Conservation (phyloP, 2,797 vertebrate species). For the Macropodus opercularis region DNA sequence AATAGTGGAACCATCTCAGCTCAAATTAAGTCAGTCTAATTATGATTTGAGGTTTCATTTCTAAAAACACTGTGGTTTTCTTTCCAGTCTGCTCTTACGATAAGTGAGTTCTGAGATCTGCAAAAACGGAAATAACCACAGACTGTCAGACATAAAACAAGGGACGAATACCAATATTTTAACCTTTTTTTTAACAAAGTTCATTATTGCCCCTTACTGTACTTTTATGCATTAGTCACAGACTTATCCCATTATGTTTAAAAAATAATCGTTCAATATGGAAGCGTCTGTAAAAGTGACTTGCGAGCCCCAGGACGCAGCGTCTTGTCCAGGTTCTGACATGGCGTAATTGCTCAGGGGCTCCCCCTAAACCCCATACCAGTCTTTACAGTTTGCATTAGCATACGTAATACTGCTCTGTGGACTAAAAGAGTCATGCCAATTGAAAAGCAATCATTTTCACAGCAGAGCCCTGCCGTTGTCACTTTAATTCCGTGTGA, state of each 20-base stretch:
- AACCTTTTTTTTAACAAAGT: not conserved
- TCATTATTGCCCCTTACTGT: no score
- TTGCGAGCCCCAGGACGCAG: constrained; percentile 29
- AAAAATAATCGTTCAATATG: constrained; percentile 57
- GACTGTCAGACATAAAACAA: constrained; percentile 8
- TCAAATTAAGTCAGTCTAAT: not conserved
- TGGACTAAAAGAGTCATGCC: constrained; percentile 74
- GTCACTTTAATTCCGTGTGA: constrained; percentile 73
- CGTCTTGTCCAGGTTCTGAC: constrained; percentile 53
- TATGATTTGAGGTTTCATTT: no score
- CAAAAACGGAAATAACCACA: constrained; percentile 9
- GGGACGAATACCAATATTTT: constrained; percentile 8
- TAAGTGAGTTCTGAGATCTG: constrained; percentile 9
- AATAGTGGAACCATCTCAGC: not conserved
- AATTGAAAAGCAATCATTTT: constrained; percentile 80
- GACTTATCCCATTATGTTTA: constrained; percentile 7
- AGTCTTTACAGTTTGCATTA: constrained; percentile 80
- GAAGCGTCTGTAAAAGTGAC: constrained; percentile 51
- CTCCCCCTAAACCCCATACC: constrained; percentile 57
- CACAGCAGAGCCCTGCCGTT: constrained; percentile 65
- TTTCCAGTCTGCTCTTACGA: not conserved
- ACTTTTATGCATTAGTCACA: constrained; percentile 2
- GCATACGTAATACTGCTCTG: constrained; percentile 81
- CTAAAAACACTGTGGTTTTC: no score
- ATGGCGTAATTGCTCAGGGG: constrained; percentile 73